Conservation (phyloP, 2,113 vertebrate genomes). For the Plecotus auritus region DNA sequence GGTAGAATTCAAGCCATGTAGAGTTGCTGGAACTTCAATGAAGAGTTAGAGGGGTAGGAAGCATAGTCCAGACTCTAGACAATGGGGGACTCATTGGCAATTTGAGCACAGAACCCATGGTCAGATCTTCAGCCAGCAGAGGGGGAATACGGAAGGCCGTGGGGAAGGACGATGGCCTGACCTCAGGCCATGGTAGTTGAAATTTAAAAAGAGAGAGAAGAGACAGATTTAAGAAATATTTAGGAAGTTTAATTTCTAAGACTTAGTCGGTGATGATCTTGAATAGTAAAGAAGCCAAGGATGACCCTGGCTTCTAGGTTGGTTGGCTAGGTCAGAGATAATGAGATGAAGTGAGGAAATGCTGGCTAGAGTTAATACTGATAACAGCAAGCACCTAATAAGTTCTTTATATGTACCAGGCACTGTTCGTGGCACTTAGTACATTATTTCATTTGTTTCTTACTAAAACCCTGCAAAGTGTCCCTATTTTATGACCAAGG, state of each 20-base stretch:
- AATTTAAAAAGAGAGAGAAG: not conserved
- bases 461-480: not conserved
- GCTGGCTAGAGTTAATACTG: not conserved
- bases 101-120: not conserved
- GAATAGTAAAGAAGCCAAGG: not conserved
- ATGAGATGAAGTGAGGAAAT: not conserved
- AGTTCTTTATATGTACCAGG: not conserved
- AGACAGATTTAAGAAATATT: not conserved
- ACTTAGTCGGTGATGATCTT: not conserved
- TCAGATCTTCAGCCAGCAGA: not conserved
- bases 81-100: fast-evolving
- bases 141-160: not conserved
- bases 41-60: not conserved
- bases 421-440: not conserved
- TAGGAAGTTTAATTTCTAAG: not conserved
- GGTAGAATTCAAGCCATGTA: not conserved
- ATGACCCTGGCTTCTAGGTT: not conserved
- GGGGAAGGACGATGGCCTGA: not conserved
- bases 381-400: not conserved
- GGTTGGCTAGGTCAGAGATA: not conserved
- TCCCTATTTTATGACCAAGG: not conserved
- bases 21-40: not conserved
- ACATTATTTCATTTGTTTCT: not conserved
- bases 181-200: not conserved
- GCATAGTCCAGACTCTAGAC: not conserved